Base-by-base conservation (phyloP, 2,888 invertebrate genomes). In the Eilema caniola region DNA sequence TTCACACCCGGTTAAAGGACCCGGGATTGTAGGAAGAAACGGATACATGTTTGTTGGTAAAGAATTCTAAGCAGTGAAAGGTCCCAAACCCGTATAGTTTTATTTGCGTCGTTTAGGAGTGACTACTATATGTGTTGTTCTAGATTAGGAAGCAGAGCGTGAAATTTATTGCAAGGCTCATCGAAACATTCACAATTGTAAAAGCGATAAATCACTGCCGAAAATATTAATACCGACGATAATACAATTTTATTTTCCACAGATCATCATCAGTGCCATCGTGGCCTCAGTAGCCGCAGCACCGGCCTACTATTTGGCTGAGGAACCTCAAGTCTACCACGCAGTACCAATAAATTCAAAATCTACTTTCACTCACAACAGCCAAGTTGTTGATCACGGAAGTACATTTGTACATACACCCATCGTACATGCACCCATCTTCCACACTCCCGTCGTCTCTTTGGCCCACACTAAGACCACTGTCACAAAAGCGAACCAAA, bases 401-500 rank as follows among this genome's bases (percentile, higher is more conserved):
- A 87, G 87, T 78, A 88, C 91, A 25, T 88, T 89, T 65, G 70
- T 89, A 57, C 88, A 88, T 66, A 63, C 82, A 56, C 89, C 75
- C 16, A 72, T 83, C 63, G 72, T 89, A 56, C 87, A 88, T 64
- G 61, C 82, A 41, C 88, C 74, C 14, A 72, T 83, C 5, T 23
- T 70, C 23, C 65, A 66, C 47, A 59, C 77, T 37, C 83, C 73
- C 2, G 62, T 80, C 12, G 56, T 74, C 16, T 80, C 83, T 11
- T 70, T 83, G 3, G 86, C 89, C 11, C 81, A 83, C 25, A 69
- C 85, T 0, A 90, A 90, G 72, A 86, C 87, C 3, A 89, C 88
- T 4, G 75, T 88, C 23, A 88, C 90, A 0, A 92, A 93, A 85
- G 85, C 93, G 86, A 88, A 93, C 85, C 85, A 91, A 80, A 77